Base-by-base conservation (phyloP, 2,888 invertebrate species). In the Nemurella pictetii region DNA sequence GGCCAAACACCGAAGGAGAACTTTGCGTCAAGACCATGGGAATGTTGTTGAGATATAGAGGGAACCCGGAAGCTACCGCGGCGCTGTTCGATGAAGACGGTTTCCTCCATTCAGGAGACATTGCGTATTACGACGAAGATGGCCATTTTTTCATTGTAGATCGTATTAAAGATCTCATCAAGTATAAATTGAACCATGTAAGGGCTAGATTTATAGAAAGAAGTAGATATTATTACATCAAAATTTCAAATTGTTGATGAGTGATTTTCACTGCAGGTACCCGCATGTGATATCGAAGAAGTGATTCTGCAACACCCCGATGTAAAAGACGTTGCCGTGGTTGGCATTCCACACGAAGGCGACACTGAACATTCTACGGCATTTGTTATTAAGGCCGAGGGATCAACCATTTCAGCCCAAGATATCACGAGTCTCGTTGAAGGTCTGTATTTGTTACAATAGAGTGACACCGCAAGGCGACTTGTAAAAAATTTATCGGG, bases 91-190 rank as follows among this genome's bases (percentile, higher is more conserved):
- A 84, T 72, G 75, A 30, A 32, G 80, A 84, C 36, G 84, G 84
- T 27, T 84, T 84, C 72, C 28, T 84, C 9, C 84, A 29, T 20
- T 35, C 87, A 88, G 91, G 91, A 35, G 91, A 91, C 87, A 87
- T 92, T 81, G 91, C 89, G 0, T 90, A 90, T 80, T 89, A 89
- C 83, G 90, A 91, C 84, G 88, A 89, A 9, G 89, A 91, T n/a
- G 90, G 90, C 0, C 88, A 89, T 85, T 90, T 90, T 87, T 90
- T 87, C 86, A 88, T 91, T 80, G 89, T 90, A 3, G 92, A 91
- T 86, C 87, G 92, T 75, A 87, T 91, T 75, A 92, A 92, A 87
- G 91, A 92, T 86, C 88, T 92, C 84, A 92, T 92, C 87, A 92
- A 92, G 87, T 90, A 90, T 86, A 91, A 92, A 55, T 20, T 55